These are phyloP conservation scores for Dromococcyx pavoninus DNA, from an alignment of 2,797 vertebrate genomes.

Conservation along the genomic window DNA sequence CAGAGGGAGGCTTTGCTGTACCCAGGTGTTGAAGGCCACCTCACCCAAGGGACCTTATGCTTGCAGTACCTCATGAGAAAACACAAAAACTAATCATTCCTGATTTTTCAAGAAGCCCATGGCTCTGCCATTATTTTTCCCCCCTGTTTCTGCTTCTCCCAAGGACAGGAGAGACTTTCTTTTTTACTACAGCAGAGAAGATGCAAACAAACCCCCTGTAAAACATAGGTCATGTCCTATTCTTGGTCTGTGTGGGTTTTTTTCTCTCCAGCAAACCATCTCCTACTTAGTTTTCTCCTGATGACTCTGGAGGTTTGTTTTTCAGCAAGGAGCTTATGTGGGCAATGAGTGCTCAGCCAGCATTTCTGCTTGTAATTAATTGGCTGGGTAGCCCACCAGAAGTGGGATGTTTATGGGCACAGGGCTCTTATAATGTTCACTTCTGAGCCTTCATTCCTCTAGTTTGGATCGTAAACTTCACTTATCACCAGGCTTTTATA, in stretches of 20 bases:
- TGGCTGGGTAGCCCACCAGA: slow-evolving; percentile 65
- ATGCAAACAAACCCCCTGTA: background rate
- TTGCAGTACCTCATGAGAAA: background rate
- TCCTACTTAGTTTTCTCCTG: background rate
- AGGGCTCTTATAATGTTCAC: slow-evolving; percentile 71
- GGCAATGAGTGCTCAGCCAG: slow-evolving; percentile 52
- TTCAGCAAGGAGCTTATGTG: slow-evolving; percentile 43
- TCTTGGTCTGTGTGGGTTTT: slow-evolving; percentile 12
- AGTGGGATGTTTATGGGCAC: slow-evolving; percentile 72
- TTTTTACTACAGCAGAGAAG: background rate
- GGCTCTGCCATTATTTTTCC: background rate
- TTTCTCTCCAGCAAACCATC: slow-evolving; percentile 25
- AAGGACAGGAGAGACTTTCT: background rate
- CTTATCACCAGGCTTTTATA: slow-evolving; percentile 67
- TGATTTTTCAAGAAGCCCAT: background rate
- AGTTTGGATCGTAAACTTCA: slow-evolving; percentile 65
- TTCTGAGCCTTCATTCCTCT: slow-evolving; percentile 67
- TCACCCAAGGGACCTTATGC: background rate
- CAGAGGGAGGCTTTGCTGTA: background rate
- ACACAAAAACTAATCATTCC: background rate
- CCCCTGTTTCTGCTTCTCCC: background rate
- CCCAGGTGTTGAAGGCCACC: fast-evolving
- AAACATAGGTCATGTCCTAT: background rate
- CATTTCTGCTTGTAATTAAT: slow-evolving; percentile 63
- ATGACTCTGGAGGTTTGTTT: slow-evolving; percentile 49